phyloP scores from a whole-genome alignment of 2,113 vertebrate species.

The Phalacrocorax brasilianus region DNA sequence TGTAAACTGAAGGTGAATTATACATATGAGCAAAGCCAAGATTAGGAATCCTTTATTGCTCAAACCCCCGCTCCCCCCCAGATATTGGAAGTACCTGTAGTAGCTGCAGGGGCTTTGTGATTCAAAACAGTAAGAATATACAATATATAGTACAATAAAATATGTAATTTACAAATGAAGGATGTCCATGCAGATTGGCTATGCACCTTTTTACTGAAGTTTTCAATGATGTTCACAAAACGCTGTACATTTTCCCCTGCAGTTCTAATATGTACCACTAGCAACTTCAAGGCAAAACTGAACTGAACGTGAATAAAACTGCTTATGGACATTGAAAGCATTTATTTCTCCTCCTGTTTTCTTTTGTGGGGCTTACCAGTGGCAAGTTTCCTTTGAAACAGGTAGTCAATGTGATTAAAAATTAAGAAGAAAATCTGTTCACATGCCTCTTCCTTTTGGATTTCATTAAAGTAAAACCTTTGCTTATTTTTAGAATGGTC shows the following conservation, averaged over 20 bases:
- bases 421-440: neutral
- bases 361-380: neutral
- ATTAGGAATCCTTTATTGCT: neutral
- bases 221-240: neutral
- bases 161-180: neutral
- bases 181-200: neutral
- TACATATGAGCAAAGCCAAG: neutral
- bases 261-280: neutral
- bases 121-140: neutral
- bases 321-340: neutral
- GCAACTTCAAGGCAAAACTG: neutral
- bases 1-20: neutral
- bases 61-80: neutral
- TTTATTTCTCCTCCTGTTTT: neutral
- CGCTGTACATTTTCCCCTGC: neutral
- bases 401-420: neutral
- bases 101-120: neutral
- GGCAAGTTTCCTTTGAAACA: neutral
- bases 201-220: neutral
- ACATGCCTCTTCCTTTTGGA: neutral
- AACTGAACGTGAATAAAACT: neutral
- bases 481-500: neutral
- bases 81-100: neutral
- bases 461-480: neutral
- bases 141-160: neutral